Evolutionary conservation across 2,113 vertebrate genomes (phyloP), one percentile per base, ranked within the genome.

Genomic region (Andinoacara biseriatus): DNA sequence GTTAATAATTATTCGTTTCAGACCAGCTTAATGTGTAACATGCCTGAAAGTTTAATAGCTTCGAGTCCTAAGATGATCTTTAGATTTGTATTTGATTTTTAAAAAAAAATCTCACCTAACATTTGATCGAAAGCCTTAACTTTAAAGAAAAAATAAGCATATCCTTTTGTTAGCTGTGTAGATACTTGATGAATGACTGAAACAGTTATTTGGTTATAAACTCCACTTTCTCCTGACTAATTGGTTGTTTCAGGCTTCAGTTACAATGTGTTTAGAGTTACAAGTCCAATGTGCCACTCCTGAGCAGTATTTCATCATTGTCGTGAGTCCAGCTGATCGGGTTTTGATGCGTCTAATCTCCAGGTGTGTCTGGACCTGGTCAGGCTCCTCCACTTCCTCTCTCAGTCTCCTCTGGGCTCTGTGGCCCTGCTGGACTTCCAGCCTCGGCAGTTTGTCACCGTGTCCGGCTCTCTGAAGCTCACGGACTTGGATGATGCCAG

Each of bases 401-500:
- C 97, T 69, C 93, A 90, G 90, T 97, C 97, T 14, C 97, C 97
- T 8, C 92, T 98, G 90, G 97, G 97, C 83, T 97, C 97, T 3
- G 95, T 98, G 92, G 96, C 93, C 40, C 95, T 98, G 83, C 93
- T 98, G 94, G 97, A 98, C 95, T 98, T 98, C 93, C 97, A 98
- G 93, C 97, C 97, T 0, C 95, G 96, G 49, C 97, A 98, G 95
- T 98, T 98, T 81, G 95, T 98, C 83, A 95, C 96, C 65, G 97
- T 97, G 83, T 95, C 97, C 31, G 97, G 97, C 46, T 92, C 94
- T 85, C 94, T 98, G 61, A 98, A 98, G 94, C 96, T 97, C 87
- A 98, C 97, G 0, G 97, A 98, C 93, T 93, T 98, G 91, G 97
- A 98, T 33, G 97, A 98, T 74, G 96, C 96, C 92, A 97, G 94